Evolutionary conservation across 2,888 invertebrate species (phyloP), one percentile per base, ranked within the genome.

Genomic region (Halictus ligatus): DNA sequence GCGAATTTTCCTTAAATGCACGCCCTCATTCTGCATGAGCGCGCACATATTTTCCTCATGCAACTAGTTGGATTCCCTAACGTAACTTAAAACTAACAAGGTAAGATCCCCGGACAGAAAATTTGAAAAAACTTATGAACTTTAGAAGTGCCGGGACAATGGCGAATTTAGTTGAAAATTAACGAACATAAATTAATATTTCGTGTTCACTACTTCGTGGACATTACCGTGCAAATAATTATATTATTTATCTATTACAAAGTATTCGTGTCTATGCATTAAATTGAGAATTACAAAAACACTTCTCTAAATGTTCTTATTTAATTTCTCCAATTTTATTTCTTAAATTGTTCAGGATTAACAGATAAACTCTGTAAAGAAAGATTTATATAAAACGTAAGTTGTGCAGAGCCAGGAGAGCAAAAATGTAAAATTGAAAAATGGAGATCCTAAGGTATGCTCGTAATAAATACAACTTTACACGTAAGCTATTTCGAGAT

Each of bases 51-150:
- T 74, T 74, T 54, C 74, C 74, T 18, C 35, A 1, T 35, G 18
- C 50, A 50, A 74, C 74, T 54, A 29, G 74, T 50, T 50, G 50
- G 50, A 54, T 54, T 50, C 35, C 50, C 35, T n/a, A 50, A 35
- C 74, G 50, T 74, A 74, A 35, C 74, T 74, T 74, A 74, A 74
- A 74, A 35, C 74, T 74, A 74, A 74, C 74, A 74, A 74, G 74
- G 50, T 21, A 54, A 35, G 35, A 74, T 50, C 74, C 48, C 48
- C 21, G 18, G 74, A n/a, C 67, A 18, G 67, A 43, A 43, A 35
- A 29, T 29, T 54, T 50, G 4, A 12, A 21, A 50, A 50, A 48
- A 50, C 5, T 50, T 35, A 74, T 35, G 12, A 12, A 71, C 71
- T 71, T 43, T 12, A 21, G 12, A 43, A 40, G 6, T n/a, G 13